phyloP scores from a whole-genome alignment of 2,113 vertebrate species.

The Dromiciops gliroides region DNA sequence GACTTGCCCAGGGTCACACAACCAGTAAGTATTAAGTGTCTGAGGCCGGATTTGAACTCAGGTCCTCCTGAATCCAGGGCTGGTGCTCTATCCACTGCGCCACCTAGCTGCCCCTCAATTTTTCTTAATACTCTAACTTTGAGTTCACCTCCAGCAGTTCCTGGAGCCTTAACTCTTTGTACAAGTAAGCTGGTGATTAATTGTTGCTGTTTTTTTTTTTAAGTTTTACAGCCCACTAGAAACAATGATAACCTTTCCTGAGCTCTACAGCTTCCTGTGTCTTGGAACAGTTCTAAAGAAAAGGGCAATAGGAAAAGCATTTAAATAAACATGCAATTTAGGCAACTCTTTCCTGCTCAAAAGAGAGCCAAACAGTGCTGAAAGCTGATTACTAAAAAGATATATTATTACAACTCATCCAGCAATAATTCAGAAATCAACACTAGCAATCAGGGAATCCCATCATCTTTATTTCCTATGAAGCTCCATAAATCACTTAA shows the following conservation, averaged over 20 bases:
- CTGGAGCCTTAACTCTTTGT: background rate
- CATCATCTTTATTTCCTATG: background rate
- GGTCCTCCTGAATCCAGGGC: too few species aligned
- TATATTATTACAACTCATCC: background rate
- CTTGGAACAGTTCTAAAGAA: background rate
- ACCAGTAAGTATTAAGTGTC: too few species aligned
- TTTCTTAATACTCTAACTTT: background rate
- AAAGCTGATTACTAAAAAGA: background rate
- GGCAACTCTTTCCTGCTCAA: background rate
- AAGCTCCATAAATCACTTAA: background rate
- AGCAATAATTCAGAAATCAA: background rate
- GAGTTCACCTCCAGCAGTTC: background rate
- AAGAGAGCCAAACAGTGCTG: background rate
- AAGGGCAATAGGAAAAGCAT: background rate
- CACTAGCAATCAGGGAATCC: background rate
- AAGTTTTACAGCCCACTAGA: slow-evolving; percentile 28
- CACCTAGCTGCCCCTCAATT: too few species aligned
- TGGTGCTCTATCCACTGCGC: too few species aligned
- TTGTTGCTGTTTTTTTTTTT: background rate
- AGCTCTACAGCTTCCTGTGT: background rate
- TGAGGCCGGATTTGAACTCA: too few species aligned
- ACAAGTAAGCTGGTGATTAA: background rate
- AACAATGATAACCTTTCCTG: background rate
- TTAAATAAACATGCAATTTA: background rate
- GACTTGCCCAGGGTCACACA: too few species aligned